A percentile compares a stretch with the other conserved stretches of the same genome.
Evolutionary conservation across 1,140 invertebrate genomes (phyloP).

Genomic region (Thalassaphorura encarpata): DNA sequence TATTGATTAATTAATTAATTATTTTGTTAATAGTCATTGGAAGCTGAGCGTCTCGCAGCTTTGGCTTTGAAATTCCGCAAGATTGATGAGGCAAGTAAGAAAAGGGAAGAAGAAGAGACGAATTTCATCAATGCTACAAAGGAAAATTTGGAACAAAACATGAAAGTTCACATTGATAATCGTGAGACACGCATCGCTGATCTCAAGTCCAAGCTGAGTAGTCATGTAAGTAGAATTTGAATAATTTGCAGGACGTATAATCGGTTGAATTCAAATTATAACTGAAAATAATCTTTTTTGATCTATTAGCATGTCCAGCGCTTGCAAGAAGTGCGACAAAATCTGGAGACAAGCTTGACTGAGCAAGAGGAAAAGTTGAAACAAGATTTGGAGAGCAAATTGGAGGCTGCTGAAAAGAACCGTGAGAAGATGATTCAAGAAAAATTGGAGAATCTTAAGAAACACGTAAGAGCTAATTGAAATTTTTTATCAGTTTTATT

Average conservation of each 20-base stretch:
- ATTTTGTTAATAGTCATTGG: conserved; percentile 54
- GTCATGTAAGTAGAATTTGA: conserved; percentile 48
- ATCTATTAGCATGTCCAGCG: no score
- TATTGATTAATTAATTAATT: background rate
- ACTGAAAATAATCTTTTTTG: no score
- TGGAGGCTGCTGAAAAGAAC: conserved; percentile 61
- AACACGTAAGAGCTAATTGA: conserved; percentile 49
- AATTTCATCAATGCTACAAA: conserved; percentile 72
- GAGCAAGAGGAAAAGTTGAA: conserved; percentile 54
- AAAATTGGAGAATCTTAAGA: conserved; percentile 64
- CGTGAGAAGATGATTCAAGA: conserved; percentile 66
- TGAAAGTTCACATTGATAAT: conserved; percentile 77
- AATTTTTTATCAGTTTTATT: background rate
- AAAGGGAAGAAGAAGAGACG: conserved; percentile 73
- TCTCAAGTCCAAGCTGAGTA: conserved; percentile 74
- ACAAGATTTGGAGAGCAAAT: conserved; percentile 59
- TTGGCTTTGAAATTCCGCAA: conserved; percentile 69
- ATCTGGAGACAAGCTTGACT: conserved; percentile 46
- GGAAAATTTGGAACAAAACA: conserved; percentile 76
- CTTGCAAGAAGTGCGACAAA: conserved; percentile 57
- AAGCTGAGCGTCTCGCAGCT: conserved; percentile 69
- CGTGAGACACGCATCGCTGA: conserved; percentile 77
- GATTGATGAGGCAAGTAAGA: conserved; percentile 79
- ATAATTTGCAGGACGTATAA: no score
- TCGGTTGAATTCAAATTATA: no score